phyloP scores from a whole-genome alignment of 2,797 vertebrate species.

The Philypnodon macrostomus region DNA sequence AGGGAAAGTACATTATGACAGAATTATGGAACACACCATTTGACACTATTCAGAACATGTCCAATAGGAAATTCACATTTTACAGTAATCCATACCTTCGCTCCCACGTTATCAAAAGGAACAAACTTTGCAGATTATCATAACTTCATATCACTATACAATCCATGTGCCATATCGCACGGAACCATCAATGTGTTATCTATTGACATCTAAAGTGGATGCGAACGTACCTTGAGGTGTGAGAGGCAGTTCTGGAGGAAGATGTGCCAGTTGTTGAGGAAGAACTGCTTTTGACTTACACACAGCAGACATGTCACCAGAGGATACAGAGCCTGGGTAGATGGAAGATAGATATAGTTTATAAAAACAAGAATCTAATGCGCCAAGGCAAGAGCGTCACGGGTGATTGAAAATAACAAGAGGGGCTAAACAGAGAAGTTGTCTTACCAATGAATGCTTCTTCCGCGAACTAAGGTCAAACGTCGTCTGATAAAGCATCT shows the following conservation, averaged over 20 bases:
- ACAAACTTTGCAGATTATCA: too few species aligned
- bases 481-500: slow-evolving; percentile 99
- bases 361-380: background rate
- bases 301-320: slow-evolving; percentile 98
- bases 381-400: background rate
- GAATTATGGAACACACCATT: slow-evolving; percentile 58
- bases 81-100: slow-evolving; percentile 8
- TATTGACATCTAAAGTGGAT: slow-evolving; percentile 1
- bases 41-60: slow-evolving; percentile 15
- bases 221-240: slow-evolving; percentile 88
- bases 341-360: slow-evolving; percentile 3
- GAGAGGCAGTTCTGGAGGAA: slow-evolving; percentile 99
- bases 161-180: too few species aligned
- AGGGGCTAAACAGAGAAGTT: background rate
- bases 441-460: slow-evolving; percentile 95
- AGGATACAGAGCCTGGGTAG: slow-evolving; percentile 91
- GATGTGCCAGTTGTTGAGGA: slow-evolving; percentile 99
- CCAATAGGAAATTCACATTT: background rate
- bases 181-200: too few species aligned
- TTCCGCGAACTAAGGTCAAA: slow-evolving; percentile 98
- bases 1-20: slow-evolving; percentile 48
- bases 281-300: slow-evolving; percentile 99
- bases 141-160: background rate
- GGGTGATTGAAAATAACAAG: slow-evolving; percentile 12
- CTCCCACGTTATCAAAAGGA: too few species aligned